phyloP scores from a whole-genome alignment of 2,113 vertebrate genomes.

The Siphamia tubifer region DNA sequence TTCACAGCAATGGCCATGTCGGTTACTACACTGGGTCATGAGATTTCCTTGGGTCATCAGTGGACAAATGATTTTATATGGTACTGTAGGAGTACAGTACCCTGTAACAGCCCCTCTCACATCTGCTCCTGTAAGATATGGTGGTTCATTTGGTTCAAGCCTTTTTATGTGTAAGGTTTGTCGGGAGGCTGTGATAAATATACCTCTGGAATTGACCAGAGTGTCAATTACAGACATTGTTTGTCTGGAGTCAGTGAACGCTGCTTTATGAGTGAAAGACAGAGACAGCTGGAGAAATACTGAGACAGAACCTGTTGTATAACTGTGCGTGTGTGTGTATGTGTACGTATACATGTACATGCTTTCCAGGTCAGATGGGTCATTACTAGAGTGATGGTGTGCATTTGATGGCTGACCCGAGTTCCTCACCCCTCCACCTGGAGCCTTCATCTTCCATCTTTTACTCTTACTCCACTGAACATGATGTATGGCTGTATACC shows the following conservation, averaged over 20 bases:
- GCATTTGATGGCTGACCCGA: conserved; percentile 48
- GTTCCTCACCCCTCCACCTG: conserved; percentile 43
- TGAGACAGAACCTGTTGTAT: conserved; percentile 34
- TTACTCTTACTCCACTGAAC: background rate
- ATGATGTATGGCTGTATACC: background rate
- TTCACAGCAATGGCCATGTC: conserved; percentile 46
- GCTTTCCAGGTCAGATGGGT: conserved; percentile 44
- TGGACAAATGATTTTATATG: background rate
- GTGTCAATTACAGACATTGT: conserved; percentile 53
- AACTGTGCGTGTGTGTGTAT: conserved; percentile 10
- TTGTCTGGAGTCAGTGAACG: conserved; percentile 36
- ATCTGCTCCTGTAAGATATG: conserved; percentile 43
- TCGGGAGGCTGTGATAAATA: conserved; percentile 54
- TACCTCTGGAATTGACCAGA: conserved; percentile 48
- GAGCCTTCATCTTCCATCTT: conserved; percentile 13
- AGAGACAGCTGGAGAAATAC: conserved; percentile 54
- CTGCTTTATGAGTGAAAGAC: conserved; percentile 43
- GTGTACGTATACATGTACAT: background rate
- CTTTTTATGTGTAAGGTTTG: conserved; percentile 31
- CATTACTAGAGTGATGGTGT: conserved; percentile 55
- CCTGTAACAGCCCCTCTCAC: conserved; percentile 28
- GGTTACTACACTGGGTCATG: conserved; percentile 25
- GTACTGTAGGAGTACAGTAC: conserved; percentile 24
- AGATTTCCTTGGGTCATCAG: conserved; percentile 16
- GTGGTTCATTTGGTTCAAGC: conserved; percentile 1